Conservation (phyloP, 1,140 invertebrate species). For the Oryzaephilus surinamensis region DNA sequence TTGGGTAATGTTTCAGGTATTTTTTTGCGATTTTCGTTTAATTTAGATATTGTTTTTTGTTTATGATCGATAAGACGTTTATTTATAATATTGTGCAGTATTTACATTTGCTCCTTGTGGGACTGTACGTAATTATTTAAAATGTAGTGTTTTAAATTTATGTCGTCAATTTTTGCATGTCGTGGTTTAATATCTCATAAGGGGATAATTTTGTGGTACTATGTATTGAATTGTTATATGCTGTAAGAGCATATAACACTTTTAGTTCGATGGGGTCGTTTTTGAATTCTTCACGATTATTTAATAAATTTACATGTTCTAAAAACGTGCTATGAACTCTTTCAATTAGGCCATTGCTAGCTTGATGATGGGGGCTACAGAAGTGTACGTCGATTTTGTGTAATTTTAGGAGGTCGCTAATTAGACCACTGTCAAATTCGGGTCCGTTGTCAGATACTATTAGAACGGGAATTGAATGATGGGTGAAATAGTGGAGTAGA, state of each 20-base stretch:
- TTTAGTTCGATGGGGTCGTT: neutral
- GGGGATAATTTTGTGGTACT: constrained; percentile 1
- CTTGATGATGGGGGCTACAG: constrained; percentile 4
- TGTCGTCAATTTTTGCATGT: neutral
- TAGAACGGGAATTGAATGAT: constrained; percentile 8
- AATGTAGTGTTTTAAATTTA: neutral
- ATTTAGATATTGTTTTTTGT: neutral
- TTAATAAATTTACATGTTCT: constrained; percentile 9
- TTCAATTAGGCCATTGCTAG: constrained; percentile 13
- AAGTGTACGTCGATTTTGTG: constrained; percentile 14
- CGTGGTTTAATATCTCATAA: neutral
- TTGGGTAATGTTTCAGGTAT: neutral
- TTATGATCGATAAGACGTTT: neutral
- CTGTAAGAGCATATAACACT: neutral
- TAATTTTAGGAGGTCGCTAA: constrained; percentile 12
- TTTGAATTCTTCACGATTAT: neutral
- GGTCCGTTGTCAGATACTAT: constrained; percentile 7
- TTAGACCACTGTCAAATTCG: constrained; percentile 9
- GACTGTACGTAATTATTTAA: constrained; percentile 2
- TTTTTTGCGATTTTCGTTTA: no score
- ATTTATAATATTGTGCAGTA: neutral
- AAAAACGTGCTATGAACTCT: constrained; percentile 13
- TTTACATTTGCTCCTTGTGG: neutral
- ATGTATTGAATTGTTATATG: neutral
- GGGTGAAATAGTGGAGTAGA: constrained; percentile 6